Base-by-base conservation (phyloP, 1,140 invertebrate species). In the Pseudomyrmex concolor region DNA sequence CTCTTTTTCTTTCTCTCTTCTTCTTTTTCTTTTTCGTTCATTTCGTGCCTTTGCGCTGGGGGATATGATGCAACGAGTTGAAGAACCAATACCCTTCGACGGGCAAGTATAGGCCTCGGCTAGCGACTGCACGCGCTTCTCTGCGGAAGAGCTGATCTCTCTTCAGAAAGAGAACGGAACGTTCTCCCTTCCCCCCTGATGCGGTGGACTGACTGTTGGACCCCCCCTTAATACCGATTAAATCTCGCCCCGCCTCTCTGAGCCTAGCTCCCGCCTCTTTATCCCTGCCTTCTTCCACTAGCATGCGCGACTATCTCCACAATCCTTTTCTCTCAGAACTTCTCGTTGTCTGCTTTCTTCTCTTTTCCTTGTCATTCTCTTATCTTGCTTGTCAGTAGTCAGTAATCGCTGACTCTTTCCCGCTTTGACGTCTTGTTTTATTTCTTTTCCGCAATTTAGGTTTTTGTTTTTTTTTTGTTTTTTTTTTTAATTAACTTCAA, bases 81-180 rank as follows among this genome's bases (percentile, higher is more conserved):
- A 73, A 84, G 88, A 84, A 89, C 76, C 90, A 91, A 91, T 92
- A 92, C 90, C 90, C 90, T 90, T 92, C 90, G 90, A 93, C 92
- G 91, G 90, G 91, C 91, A 90, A 92, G 92, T 91, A 93, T 94
- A 93, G 91, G 90, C 91, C 91, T 92, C 92, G 89, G 90, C 90
- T 91, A 90, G 90, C 93, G 91, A 94, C 92, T 93, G 93, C 92
- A 92, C 87, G 91, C 91, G 91, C 89, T 92, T 90, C 89, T 87
- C 89, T 82, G 86, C 89, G 89, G 90, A 93, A 91, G 89, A 93
- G 87, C 89, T 90, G 90, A 92, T 91, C 91, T 90, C 90, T 82
- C 84, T 85, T 84, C 85, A 77, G 78, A 84, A 70, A 84, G 86
- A 83, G 84, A 88, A 84, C 84, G 83, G 59, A 74, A 80, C 68